Evolutionary conservation across 2,888 invertebrate species (phyloP), one percentile per base, ranked within the genome.

Genomic region (Nomada lathburiana): DNA sequence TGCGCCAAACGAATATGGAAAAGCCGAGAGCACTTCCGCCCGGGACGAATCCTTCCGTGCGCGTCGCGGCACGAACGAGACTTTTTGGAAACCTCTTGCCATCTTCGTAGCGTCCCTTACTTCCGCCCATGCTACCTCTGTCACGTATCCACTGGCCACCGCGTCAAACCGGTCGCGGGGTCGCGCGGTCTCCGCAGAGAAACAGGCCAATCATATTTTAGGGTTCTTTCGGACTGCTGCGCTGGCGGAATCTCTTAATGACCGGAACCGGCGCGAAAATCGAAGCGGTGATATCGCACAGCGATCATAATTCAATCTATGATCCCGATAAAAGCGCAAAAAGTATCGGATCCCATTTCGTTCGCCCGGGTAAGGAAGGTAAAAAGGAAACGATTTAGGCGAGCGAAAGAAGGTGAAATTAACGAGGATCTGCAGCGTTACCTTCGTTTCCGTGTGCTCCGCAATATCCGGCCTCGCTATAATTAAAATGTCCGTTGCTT

Each of bases 401-500:
- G 69, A 63, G 26, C 36, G 20, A 62, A 29, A 64, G 64, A 26
- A 52, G 52, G 59, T 52, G 77, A 78, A 86, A 86, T 84, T 85
- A 88, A 78, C 85, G 74, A 75, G 76, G 63, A 85, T 84, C 78
- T 52, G 65, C 23, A 62, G 63, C 70, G 80, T 80, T 79, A 81
- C 65, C 71, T 72, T 73, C 78, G 87, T 86, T 88, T 88, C 78
- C 85, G 84, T 84, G 85, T 86, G 74, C 81, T 82, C 83, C 83
- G 86, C 86, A 83, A 87, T 88, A 88, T 88, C 86, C 78, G 82
- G 69, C 62, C 57, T 53, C 74, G 86, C 80, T 83, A 85, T 89
- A 89, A 90, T 89, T 90, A 89, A 89, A 89, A 88, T 71, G 86
- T 90, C 87, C 83, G 80, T 67, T 81, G 78, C 55, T 84, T 87